Base-by-base conservation (phyloP, 2,797 vertebrate species). In the Pseudochaenichthys georgianus region DNA sequence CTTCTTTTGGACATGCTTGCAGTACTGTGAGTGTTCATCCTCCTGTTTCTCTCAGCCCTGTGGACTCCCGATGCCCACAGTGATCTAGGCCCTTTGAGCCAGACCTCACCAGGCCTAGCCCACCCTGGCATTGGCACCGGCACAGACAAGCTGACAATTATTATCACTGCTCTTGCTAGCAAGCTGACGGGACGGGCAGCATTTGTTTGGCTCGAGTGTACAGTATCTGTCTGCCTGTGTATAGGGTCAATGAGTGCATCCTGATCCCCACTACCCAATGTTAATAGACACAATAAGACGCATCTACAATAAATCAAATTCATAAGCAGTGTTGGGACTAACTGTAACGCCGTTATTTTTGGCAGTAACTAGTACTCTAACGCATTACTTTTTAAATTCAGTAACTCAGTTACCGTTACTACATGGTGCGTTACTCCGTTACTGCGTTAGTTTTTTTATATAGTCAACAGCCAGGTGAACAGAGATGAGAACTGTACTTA, bases 111-210 rank as follows among this genome's bases (percentile, higher is more conserved):
- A 87, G 62, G 86, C 48, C 73, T 41, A 72, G 88, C 89, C 81
- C 90, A 87, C 82, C 88, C 78, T 70, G 80, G 68, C 80, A 80
- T 51, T 91, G 90, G 87, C 90, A 92, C 66, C 15, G 62, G 41
- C 62, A 84, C 73, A 72, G 63, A 73, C 83, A 92, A 79, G 82
- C 87, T 90, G 90, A 91, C 87, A 82, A 90, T 84, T 86, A 92
- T 88, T 83, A 90, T 93, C 90, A 84, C 82, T 91, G 89, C 85
- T 70, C 90, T 79, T 89, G 92, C 89, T 87, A 90, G 88, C 90
- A 92, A 92, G 92, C 90, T 93, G 92, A 90, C 88, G 61, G 88
- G 83, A 89, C 70, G 80, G 84, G 73, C 82, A 89, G 66, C 90
- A 88, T 87, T 86, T 87, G 79, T 91, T 88, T 93, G 88, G 84